phyloP scores from a whole-genome alignment of 2,113 vertebrate species.

The Chelonoidis abingdonii region DNA sequence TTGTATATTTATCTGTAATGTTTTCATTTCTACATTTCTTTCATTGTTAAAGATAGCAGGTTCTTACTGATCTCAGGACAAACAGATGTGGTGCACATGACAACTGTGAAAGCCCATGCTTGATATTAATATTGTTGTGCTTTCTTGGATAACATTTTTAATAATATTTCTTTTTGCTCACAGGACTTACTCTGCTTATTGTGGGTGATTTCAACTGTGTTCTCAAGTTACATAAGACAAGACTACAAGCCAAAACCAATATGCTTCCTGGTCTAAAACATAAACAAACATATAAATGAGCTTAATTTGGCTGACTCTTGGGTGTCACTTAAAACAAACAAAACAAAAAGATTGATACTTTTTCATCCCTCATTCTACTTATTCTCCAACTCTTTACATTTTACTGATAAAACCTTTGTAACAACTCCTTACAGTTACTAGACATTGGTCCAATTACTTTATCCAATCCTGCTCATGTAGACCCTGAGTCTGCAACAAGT shows the following conservation, averaged over 20 bases:
- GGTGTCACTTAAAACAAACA: background rate
- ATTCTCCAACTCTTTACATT: background rate
- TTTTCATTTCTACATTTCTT: background rate
- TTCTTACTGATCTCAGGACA: background rate
- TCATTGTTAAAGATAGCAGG: background rate
- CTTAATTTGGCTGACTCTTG: background rate
- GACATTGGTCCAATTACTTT: background rate
- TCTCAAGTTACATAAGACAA: background rate
- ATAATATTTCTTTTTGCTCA: background rate
- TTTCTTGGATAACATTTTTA: background rate
- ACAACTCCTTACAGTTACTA: background rate
- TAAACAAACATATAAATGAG: background rate
- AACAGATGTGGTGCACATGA: background rate
- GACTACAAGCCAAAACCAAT: background rate
- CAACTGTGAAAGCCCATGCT: background rate
- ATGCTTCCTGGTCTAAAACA: background rate
- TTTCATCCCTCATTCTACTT: background rate
- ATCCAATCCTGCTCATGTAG: background rate
- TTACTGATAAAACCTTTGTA: background rate
- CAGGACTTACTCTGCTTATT: background rate
- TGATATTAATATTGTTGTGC: background rate
- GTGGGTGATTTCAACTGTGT: background rate
- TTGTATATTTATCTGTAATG: background rate
- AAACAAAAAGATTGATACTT: background rate
- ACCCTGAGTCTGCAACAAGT: background rate